Base-by-base conservation (phyloP, 37 sponge, comb jelly and placozoan genomes). In the Chondrosia reniformis region DNA sequence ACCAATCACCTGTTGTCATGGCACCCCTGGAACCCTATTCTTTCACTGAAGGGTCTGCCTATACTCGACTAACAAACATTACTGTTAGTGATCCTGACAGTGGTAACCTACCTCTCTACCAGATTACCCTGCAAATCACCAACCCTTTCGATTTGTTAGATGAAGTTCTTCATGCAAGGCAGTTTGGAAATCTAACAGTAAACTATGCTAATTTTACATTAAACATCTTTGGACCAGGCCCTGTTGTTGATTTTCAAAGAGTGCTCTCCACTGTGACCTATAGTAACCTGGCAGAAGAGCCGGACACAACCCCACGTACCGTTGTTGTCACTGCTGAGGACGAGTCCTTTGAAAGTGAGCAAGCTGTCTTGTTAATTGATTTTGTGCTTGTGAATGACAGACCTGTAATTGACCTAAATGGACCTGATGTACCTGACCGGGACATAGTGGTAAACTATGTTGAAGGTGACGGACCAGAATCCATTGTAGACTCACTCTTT, bases 201-300 rank as follows among this genome's bases (percentile, higher is more conserved):
- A 45, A 41, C 28, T 85, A 67, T 33, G 73, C 75, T 25, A 76
- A 54, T 56, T 32, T 40, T 49, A 75, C 77, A 0, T 80, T 95
- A 13, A 34, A 44, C 6, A 59, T 95, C 30, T n/a, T 15, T n/a
- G 96, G 96, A 22, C 92, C 96, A 25, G 92, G 92, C 8, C 45
- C 81, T 13, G 15, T 95, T 17, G 42, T 0, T 0, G 85, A 88
- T n/a, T 95, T 95, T 65, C 89, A 88, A 64, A 28, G 40, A 0
- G 87, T 81, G 30, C 67, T 95, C 0, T 46, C 82, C 25, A 79
- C 89, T 37, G 80, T 95, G 13, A 77, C 77, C 2, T 95, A 95
- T 67, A 45, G 43, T 33, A 91, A 95, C 63, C 7, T 52, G 13
- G 96, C 89, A 46, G 96, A 89, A 78, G 91, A 91, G 38, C 96